A percentile compares a stretch with the other conserved stretches of the same genome.
These are phyloP conservation scores for Gallirallus australis DNA, from an alignment of 2,797 vertebrate species.

Conservation along the genomic window DNA sequence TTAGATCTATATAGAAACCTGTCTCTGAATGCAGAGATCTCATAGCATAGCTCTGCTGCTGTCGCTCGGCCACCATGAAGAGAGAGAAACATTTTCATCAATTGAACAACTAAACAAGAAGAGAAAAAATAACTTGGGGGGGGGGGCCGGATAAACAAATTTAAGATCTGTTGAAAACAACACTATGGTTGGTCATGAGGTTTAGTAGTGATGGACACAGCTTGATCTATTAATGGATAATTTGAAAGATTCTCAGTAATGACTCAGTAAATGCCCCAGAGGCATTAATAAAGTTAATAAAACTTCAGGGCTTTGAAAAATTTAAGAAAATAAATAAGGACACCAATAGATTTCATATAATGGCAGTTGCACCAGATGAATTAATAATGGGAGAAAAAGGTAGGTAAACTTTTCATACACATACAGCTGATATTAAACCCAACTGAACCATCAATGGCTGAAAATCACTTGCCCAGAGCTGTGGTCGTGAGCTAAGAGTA, in stretches of 20 bases:
- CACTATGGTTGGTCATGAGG: background rate
- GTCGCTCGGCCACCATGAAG: background rate
- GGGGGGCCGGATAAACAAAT: background rate
- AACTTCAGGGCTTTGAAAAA: background rate
- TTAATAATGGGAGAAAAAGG: background rate
- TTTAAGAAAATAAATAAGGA: background rate
- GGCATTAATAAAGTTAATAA: background rate
- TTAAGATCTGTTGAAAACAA: background rate
- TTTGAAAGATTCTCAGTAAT: background rate
- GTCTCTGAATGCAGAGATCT: background rate
- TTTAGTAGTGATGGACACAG: background rate
- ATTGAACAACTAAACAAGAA: background rate
- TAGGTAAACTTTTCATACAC: background rate
- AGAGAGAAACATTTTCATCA: background rate
- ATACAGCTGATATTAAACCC: background rate
- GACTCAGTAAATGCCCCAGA: background rate
- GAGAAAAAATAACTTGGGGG: accelerated
- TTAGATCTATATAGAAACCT: background rate
- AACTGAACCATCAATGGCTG: background rate
- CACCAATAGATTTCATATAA: background rate
- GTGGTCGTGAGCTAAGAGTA: background rate
- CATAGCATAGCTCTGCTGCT: background rate
- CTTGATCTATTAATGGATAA: background rate
- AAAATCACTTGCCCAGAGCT: background rate
- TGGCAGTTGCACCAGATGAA: background rate